Base-by-base conservation (phyloP, 1,140 invertebrate species). In the Papilio dardanus region DNA sequence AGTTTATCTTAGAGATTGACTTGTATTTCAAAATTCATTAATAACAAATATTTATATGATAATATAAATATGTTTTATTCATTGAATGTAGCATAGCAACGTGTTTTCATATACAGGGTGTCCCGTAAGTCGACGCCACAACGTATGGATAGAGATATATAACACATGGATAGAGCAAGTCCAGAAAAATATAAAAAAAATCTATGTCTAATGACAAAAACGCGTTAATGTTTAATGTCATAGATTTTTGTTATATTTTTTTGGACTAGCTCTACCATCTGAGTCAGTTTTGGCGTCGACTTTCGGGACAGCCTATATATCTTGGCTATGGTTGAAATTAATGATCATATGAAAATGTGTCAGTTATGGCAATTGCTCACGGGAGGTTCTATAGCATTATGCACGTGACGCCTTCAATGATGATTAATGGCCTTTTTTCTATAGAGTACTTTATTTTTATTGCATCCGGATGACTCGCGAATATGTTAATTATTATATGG, bases 291-390 rank as follows among this genome's bases (percentile, higher is more conserved):
- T n/a, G n/a, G n/a, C n/a, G n/a, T n/a, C n/a, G n/a, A n/a, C n/a
- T n/a, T n/a, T n/a, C n/a, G n/a, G n/a, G n/a, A n/a, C n/a, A n/a
- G n/a, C n/a, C n/a, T 8, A 37, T 37, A 37, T 37, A 4, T 37
- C 12, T 37, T 37, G 46, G 30, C 54, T 30, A 12, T 14, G 10
- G 10, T 62, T 62, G 24, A 28, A 62, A 62, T 62, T 28, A 62
- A 62, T 62, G 21, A 62, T 62, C 30, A 24, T 28, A 12, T 21
- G 5, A 30, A 62, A 62, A 28, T 24, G 54, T 62, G 24, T 24
- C 54, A 62, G 54, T 62, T 62, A 62, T 62, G 54, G 24, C 54
- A 62, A 62, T 62, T 62, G 54, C 50, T 54, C 50, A 54, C 2
- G 19, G 50, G 50, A 54, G 50, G 19, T 10, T 54, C 50, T 28